Base-by-base conservation (phyloP, 2,888 invertebrate genomes). In the Papilio elwesi region DNA sequence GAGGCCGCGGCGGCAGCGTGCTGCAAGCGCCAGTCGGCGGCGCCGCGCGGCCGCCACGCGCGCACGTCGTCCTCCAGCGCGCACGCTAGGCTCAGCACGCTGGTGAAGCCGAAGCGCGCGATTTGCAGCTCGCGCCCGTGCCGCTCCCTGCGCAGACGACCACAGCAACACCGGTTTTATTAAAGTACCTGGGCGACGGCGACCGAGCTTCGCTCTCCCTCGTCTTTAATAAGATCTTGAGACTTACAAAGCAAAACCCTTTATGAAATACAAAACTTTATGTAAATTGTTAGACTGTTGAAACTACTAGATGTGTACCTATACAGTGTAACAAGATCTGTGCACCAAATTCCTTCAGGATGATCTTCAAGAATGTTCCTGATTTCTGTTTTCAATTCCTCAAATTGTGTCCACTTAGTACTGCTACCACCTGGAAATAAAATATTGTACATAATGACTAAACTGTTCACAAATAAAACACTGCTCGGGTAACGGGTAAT, bases 331-430 rank as follows among this genome's bases (percentile, higher is more conserved):
- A 92, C 85, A 6, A 95, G 81, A 57, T 94, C 90, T 0, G 89
- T 85, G 77, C 92, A 92, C 90, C 90, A 91, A 12, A 95, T 85
- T 3, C 95, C 95, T 0, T 90, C 85, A 0, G 90, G 86, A 64
- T 88, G 83, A 36, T 87, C 83, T 0, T 70, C 63, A 7, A 95
- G 87, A 38, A 95, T 74, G 15, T 81, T 80, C 47, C 75, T 71
- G 15, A 92, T 79, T 74, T 91, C 88, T 2, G 64, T 36, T 69
- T 86, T 84, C 16, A 91, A 76, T 62, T 84, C 82, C 11, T 88
- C 88, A 49, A 90, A 75, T 63, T 80, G 80, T 1, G 66, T 59
- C 70, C 52, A 73, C 59, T 70, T 76, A n/a, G 70, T 70, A 9
- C 73, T 71, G 55, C 76, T 78, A 26, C 74, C 75, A 75, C 87